Evolutionary conservation across 2,888 invertebrate genomes (phyloP), one percentile per base, ranked within the genome.

Genomic region (Leptinotarsa juncta): DNA sequence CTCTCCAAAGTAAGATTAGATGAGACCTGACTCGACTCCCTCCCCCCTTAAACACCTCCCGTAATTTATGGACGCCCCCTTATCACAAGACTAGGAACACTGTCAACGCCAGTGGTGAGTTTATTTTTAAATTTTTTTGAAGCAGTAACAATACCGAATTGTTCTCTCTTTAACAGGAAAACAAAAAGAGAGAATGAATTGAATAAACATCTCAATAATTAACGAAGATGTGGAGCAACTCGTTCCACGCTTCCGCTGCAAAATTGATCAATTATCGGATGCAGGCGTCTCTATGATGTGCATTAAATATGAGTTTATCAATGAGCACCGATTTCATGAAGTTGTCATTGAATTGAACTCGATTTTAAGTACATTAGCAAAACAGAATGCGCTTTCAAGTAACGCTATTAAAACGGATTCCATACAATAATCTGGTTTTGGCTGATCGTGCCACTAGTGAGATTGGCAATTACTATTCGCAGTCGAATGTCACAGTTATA

Each of bases 321-420:
- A 76, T 71, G 70, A 69, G 74, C 67, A 69, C 68, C 73, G 76
- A 77, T 78, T 78, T 69, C 75, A 79, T 78, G 77, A 77, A 79
- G 76, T 81, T 77, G 75, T 78, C 79, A 77, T 74, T 71, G 75
- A 75, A 75, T 74, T 75, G 75, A 79, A 79, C 77, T 77, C 80
- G 73, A 82, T 80, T 80, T 79, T 73, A 75, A 77, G 77, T 79
- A 78, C 79, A 85, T 85, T 85, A 84, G 81, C 76, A 76, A 84
- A 84, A 83, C 84, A 83, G 82, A 81, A 81, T 81, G 83, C 81
- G 82, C 82, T 82, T 68, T 71, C 83, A 83, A 83, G 83, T 85
- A 84, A 85, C 83, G 80, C 81, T 82, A 85, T 85, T 85, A 85
- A 84, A 82, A 83, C 81, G 82, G 82, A 84, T 84, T 83, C 83